phyloP scores from a whole-genome alignment of 2,888 invertebrate genomes.

The Ophioninae sp. region DNA sequence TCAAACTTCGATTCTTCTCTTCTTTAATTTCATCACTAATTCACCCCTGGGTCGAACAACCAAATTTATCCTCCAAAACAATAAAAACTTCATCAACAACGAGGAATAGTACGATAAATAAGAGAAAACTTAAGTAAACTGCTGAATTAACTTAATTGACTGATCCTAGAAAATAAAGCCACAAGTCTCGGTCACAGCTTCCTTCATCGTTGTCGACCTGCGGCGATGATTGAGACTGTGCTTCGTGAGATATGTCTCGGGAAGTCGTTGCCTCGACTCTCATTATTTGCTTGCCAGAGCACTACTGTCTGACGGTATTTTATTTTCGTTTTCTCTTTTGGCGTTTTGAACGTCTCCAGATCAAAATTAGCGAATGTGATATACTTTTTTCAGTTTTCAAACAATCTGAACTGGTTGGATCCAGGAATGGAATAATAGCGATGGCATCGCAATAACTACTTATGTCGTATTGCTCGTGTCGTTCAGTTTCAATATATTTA shows the following conservation, averaged over 20 bases:
- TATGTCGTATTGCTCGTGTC: conserved; percentile 54
- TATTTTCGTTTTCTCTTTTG: neutral
- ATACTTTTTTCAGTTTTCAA: neutral
- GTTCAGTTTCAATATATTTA: conserved; percentile 61
- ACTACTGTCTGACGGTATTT: conserved; percentile 72
- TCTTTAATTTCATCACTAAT: neutral
- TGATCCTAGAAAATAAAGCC: neutral
- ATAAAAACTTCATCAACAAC: neutral
- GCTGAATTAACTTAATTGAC: neutral
- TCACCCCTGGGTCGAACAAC: neutral
- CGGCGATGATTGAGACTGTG: conserved; percentile 67
- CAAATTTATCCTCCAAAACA: neutral
- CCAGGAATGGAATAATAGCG: conserved; percentile 56
- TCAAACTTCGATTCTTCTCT: neutral
- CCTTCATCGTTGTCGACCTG: neutral
- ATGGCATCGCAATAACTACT: conserved; percentile 41
- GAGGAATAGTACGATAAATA: neutral
- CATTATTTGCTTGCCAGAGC: conserved; percentile 75
- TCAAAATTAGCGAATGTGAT: neutral
- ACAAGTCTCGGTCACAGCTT: neutral
- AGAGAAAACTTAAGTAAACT: neutral
- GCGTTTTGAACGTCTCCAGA: neutral
- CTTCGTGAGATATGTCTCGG: conserved; percentile 72
- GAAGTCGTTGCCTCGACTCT: conserved; percentile 74
- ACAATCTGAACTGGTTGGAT: conserved; percentile 12